Evolutionary conservation across 1,140 invertebrate genomes (phyloP).

Genomic region (Hyles vespertilio): DNA sequence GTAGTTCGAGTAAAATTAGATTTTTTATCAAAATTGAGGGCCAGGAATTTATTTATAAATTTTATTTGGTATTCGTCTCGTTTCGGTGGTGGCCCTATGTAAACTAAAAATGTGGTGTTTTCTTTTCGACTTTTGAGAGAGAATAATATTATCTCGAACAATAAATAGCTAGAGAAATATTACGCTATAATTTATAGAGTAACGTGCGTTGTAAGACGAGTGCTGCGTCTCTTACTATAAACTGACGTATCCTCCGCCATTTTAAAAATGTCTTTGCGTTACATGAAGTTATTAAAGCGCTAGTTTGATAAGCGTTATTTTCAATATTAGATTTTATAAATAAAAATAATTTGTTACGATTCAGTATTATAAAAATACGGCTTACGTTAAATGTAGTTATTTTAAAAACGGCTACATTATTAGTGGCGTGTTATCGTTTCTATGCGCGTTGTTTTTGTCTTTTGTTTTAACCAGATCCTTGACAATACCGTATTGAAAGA

Average conservation of each 20-base stretch:
- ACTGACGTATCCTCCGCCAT: no score
- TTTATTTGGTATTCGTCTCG: no score
- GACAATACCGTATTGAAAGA: conserved; percentile 32
- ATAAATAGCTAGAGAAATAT: conserved; percentile 1
- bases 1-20: background rate
- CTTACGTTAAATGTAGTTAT: no score
- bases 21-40: conserved; percentile 1
- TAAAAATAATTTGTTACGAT: conserved; percentile 8
- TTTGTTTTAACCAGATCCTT: conserved; percentile 12
- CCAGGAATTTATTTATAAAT: no score
- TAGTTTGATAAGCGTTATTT: conserved; percentile 7
- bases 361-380: conserved; percentile 13
- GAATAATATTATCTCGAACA: conserved; percentile 1
- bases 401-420: conserved; percentile 5
- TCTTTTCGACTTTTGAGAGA: background rate
- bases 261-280: no score
- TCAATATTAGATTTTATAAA: no score
- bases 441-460: background rate
- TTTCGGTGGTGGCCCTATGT: no score
- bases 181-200: background rate
- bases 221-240: no score
- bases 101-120: background rate
- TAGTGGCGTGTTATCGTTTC: conserved; percentile 3
- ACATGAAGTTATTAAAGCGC: no score
- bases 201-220: no score